Percentiles rank a stretch among this genome's conserved stretches.
These are phyloP conservation scores for Psammodynastes pulverulentus DNA, from an alignment of 2,113 vertebrate species.

Conservation along the genomic window DNA sequence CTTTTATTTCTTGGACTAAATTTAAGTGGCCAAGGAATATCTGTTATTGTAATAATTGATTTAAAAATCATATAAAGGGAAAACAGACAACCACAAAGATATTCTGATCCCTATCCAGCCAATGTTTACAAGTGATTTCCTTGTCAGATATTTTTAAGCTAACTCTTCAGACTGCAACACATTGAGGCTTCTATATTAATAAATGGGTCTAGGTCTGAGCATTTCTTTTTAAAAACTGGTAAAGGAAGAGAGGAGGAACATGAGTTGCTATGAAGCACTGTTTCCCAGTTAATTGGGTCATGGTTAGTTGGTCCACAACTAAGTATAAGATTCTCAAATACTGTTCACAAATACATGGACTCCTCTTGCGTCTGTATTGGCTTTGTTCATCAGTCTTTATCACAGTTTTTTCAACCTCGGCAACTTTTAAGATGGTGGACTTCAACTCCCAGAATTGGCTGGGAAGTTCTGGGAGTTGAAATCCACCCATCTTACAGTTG, in stretches of 20 bases:
- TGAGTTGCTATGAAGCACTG: too few species aligned
- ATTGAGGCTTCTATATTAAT: background rate
- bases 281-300: background rate
- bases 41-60: background rate
- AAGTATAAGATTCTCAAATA: background rate
- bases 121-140: background rate
- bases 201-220: too few species aligned
- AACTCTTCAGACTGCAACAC: background rate
- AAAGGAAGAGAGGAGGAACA: background rate
- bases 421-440: background rate
- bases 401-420: background rate
- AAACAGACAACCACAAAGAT: background rate
- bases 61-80: background rate
- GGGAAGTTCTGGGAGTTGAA: background rate
- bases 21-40: background rate
- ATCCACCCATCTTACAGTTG: background rate
- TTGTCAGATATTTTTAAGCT: background rate
- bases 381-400: background rate
- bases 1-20: background rate
- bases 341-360: background rate
- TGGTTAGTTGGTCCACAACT: background rate
- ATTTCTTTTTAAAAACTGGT: background rate
- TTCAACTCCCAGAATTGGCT: background rate
- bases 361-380: background rate
- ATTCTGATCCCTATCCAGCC: background rate